Evolutionary conservation across 2,113 vertebrate species (phyloP).

Genomic region (Bombycilla garrulus): DNA sequence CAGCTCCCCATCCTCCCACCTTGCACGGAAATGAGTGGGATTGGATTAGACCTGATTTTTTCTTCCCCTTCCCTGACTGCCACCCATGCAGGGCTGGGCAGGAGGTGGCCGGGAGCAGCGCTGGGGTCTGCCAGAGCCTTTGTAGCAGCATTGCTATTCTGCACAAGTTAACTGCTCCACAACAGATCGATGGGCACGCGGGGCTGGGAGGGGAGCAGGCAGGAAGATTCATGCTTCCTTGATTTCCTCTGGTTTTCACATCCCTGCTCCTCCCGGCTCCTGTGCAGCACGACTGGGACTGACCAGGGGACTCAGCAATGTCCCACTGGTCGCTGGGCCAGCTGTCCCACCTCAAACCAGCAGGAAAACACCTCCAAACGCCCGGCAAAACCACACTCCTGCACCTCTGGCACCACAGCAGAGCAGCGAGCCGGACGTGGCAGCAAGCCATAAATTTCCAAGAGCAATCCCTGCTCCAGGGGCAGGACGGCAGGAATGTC

Average conservation of each 20-base stretch:
- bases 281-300: background rate
- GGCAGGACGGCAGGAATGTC: background rate
- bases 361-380: background rate
- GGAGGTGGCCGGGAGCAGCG: background rate
- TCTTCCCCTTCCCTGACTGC: background rate
- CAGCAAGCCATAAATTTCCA: background rate
- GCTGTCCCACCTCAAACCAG: background rate
- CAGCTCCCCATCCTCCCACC: background rate
- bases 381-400: background rate
- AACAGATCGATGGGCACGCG: background rate
- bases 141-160: constrained; percentile 22
- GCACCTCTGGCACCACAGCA: background rate
- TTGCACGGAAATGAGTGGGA: background rate
- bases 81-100: background rate
- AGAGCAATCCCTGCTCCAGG: background rate
- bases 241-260: background rate
- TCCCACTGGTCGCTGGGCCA: background rate
- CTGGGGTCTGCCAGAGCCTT: background rate
- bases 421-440: rapidly evolving
- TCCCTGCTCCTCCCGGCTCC: background rate
- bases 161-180: constrained; percentile 27
- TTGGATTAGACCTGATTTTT: background rate
- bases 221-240: background rate
- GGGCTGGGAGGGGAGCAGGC: background rate
- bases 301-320: rapidly evolving